A percentile compares a stretch with the other conserved stretches of the same genome.
These are phyloP conservation scores for Drosophila malerkotliana DNA, from an alignment of 1,140 invertebrate species.

Conservation along the genomic window DNA sequence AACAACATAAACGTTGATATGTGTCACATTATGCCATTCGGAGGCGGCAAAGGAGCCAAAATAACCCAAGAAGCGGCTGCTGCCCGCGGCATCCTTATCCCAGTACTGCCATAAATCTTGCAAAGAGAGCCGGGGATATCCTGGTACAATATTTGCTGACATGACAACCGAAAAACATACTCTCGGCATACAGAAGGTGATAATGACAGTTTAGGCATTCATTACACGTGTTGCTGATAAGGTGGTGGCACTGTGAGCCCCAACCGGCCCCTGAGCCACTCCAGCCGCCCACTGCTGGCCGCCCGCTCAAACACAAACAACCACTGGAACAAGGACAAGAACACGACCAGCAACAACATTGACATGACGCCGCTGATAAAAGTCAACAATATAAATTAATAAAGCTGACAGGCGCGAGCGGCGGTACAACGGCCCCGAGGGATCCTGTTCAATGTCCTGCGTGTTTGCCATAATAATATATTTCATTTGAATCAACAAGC, in stretches of 20 bases:
- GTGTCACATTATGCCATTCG: conserved; percentile 66
- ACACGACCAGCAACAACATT: conserved; percentile 36
- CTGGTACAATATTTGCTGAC: conserved; percentile 80
- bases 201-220: conserved; percentile 83
- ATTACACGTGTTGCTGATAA: conserved; percentile 83
- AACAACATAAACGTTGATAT: conserved; percentile 75
- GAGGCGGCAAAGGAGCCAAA: not conserved
- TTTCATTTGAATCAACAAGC: conserved; percentile 80
- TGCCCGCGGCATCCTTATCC: conserved; percentile 31
- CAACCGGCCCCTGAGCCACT: not conserved
- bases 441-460: conserved; percentile 65
- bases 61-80: conserved; percentile 1
- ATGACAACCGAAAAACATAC: conserved; percentile 78
- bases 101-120: conserved; percentile 53
- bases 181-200: conserved; percentile 65
- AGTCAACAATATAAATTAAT: conserved; percentile 83
- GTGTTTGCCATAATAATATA: conserved; percentile 79
- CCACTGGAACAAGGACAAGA: conserved; percentile 16
- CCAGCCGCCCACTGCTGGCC: conserved; percentile 1
- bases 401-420: conserved; percentile 69
- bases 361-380: conserved; percentile 73
- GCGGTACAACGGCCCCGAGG: conserved; percentile 42
- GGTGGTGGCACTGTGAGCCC: conserved; percentile 11
- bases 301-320: conserved; percentile 5
- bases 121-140: conserved; percentile 45